A percentile compares a stretch with the other conserved stretches of the same genome.
phyloP scores from a whole-genome alignment of 2,888 invertebrate species.

The Dorcus parallelipipedus region DNA sequence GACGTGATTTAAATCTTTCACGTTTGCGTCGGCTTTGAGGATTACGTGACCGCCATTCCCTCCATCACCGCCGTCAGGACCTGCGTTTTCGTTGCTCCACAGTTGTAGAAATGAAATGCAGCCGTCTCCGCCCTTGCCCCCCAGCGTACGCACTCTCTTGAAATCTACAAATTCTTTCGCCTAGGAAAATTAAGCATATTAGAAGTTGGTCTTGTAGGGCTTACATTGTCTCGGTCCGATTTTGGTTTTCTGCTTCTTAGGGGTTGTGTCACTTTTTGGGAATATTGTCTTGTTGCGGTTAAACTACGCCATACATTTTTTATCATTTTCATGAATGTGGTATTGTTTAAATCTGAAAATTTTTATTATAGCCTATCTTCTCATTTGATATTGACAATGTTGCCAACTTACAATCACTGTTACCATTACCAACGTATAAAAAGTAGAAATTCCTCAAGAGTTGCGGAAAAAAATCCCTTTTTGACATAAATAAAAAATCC shows the following conservation, averaged over 20 bases:
- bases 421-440: no score
- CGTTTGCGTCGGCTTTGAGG: conserved; percentile 66
- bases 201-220: conserved; percentile 3
- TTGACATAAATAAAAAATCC: no score
- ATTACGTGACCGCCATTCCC: conserved; percentile 94
- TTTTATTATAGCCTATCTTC: no score
- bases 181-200: conserved; percentile 24
- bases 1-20: conserved; percentile 70
- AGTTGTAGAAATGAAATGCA: conserved; percentile 80
- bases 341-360: no score
- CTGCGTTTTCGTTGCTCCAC: conserved; percentile 83
- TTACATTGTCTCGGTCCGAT: conserved; percentile 47
- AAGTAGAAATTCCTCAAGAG: no score
- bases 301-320: background rate
- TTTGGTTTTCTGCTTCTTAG: conserved; percentile 51
- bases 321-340: background rate
- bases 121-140: conserved; percentile 93
- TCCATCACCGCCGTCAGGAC: conserved; percentile 96
- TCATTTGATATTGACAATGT: no score
- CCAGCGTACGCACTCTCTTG: conserved; percentile 63
- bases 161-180: conserved; percentile 65
- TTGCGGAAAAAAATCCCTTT: no score
- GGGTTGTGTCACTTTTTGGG: conserved; percentile 39
- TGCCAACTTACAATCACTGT: no score
- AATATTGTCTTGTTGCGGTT: conserved; percentile 1